A percentile compares a stretch with the other conserved stretches of the same genome.
Conservation (phyloP, 2,113 vertebrate species). For the Uria aalge region DNA sequence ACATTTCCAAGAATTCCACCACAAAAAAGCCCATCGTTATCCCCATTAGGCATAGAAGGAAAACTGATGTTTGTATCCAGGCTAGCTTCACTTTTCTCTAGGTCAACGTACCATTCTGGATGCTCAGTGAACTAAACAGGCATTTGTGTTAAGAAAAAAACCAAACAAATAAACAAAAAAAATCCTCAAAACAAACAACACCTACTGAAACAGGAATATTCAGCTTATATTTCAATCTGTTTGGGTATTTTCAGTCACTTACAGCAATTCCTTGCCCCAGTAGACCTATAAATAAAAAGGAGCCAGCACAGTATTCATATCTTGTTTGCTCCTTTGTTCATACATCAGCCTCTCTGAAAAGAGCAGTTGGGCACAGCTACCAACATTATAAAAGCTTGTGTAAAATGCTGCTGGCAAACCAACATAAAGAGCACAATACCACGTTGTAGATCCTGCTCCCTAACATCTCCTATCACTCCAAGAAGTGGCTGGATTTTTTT, state of each 20-base stretch:
- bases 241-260: neutral
- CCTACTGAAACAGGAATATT: neutral
- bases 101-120: neutral
- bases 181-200: neutral
- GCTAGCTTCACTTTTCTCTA: neutral
- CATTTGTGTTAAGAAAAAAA: neutral
- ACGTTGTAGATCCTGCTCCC: slow-evolving; percentile 9
- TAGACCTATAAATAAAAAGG: neutral
- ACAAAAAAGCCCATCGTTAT: neutral
- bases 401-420: slow-evolving; percentile 17
- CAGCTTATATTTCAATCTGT: slow-evolving; percentile 11
- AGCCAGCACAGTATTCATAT: slow-evolving; percentile 29
- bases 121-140: neutral
- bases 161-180: neutral
- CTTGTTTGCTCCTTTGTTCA: slow-evolving; percentile 65
- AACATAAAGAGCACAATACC: slow-evolving; percentile 3
- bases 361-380: slow-evolving; percentile 58
- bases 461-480: neutral
- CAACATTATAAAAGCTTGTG: slow-evolving; percentile 16
- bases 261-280: slow-evolving; percentile 23
- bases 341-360: slow-evolving; percentile 62
- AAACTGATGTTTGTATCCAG: neutral
- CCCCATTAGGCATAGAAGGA: neutral
- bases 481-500: neutral
- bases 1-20: neutral